phyloP scores from a whole-genome alignment of 1,140 invertebrate species.

The Mactra quadrangularis region DNA sequence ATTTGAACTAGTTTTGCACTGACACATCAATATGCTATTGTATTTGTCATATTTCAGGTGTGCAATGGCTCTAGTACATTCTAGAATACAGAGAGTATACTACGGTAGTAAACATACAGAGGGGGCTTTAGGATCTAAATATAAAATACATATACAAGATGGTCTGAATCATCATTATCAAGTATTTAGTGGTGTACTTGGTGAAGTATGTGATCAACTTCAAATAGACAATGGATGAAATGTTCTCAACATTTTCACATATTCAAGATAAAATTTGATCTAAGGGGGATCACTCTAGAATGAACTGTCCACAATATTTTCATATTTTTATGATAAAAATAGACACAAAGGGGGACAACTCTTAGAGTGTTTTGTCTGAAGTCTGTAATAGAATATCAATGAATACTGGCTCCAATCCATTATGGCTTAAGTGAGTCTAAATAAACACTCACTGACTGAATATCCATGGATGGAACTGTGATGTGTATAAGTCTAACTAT shows the following conservation, averaged over 20 bases:
- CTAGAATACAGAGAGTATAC: conserved; percentile 92
- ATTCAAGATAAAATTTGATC: not conserved
- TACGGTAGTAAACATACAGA: conserved; percentile 87
- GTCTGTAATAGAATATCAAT: too few species aligned
- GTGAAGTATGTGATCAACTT: conserved; percentile 50
- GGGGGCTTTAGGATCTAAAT: conserved; percentile 89
- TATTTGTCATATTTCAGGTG: conserved; percentile 85
- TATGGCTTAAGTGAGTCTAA: too few species aligned
- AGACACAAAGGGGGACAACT: too few species aligned
- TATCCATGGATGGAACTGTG: too few species aligned
- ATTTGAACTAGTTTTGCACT: too few species aligned
- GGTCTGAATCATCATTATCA: conserved; percentile 96
- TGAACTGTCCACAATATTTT: too few species aligned
- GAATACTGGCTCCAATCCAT: too few species aligned
- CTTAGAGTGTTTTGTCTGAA: too few species aligned
- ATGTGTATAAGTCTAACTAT: too few species aligned
- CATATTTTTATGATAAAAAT: too few species aligned
- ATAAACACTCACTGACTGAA: too few species aligned
- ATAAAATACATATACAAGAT: conserved; percentile 90
- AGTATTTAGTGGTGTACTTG: conserved; percentile 85
- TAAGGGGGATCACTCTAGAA: not conserved
- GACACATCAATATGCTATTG: too few species aligned
- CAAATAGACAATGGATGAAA: not conserved
- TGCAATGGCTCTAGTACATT: conserved; percentile 96
- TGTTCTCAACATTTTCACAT: not conserved